phyloP scores from a whole-genome alignment of 92 coral and sea anemone genomes.

The Porites divaricata region DNA sequence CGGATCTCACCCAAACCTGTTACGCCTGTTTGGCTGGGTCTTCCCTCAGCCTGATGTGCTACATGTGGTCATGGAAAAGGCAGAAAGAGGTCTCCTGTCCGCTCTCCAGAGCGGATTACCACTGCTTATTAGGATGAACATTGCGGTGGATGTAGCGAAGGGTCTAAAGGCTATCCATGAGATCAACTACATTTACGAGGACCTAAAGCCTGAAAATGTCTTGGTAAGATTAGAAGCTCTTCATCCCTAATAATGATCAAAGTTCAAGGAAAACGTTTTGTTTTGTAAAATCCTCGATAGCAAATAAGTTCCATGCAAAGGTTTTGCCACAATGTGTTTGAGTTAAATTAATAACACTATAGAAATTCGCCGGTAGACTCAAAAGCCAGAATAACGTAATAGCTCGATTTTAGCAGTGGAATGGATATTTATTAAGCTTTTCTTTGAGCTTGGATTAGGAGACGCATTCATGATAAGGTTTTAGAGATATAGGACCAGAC shows the following conservation, averaged over 20 bases:
- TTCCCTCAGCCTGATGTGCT: constrained; percentile 50
- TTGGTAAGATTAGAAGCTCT: constrained; percentile 39
- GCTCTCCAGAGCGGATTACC: constrained; percentile 53
- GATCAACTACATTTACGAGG: constrained; percentile 54
- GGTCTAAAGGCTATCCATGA: constrained; percentile 66
- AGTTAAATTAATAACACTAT: too few species aligned
- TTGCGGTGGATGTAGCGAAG: constrained; percentile 67
- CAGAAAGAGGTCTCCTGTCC: constrained; percentile 45
- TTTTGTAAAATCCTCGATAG: too few species aligned
- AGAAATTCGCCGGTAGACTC: too few species aligned
- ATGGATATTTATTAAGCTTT: too few species aligned
- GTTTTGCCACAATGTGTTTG: too few species aligned
- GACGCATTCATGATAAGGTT: too few species aligned
- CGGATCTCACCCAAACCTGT: constrained; percentile 50
- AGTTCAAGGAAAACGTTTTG: background rate
- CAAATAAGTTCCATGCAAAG: too few species aligned
- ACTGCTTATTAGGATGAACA: constrained; percentile 38
- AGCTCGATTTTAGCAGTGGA: too few species aligned
- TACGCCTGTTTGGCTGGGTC: constrained; percentile 69
- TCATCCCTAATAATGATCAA: background rate
- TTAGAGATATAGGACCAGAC: too few species aligned
- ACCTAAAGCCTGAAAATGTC: constrained; percentile 66
- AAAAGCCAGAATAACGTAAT: too few species aligned
- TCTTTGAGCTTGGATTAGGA: too few species aligned
- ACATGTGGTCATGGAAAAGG: constrained; percentile 68